These are phyloP conservation scores for Chiroxiphia lanceolata DNA, from an alignment of 2,797 vertebrate species.

Conservation along the genomic window DNA sequence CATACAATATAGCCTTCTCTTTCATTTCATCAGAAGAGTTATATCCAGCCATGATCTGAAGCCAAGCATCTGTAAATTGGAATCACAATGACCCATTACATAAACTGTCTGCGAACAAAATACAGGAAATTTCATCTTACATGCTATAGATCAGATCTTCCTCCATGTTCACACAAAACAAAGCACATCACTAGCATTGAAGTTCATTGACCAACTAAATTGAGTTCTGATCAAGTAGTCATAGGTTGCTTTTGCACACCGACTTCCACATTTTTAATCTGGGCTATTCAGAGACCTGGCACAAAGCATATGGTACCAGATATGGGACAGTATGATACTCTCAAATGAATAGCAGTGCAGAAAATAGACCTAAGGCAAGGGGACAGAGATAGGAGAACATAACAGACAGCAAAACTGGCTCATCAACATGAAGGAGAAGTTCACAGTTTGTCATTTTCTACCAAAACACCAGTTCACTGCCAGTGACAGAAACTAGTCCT, in stretches of 20 bases:
- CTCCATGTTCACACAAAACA: neutral
- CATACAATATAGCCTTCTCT: slow-evolving; percentile 11
- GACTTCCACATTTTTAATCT: neutral
- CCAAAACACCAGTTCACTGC: neutral
- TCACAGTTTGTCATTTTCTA: neutral
- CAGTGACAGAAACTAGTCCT: neutral
- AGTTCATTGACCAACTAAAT: neutral
- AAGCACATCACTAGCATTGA: neutral
- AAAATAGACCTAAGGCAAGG: neutral
- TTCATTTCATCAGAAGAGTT: slow-evolving; percentile 39
- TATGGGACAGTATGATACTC: neutral
- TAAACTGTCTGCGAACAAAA: slow-evolving; percentile 54
- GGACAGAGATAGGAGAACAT: neutral
- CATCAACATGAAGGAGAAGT: neutral
- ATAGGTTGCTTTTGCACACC: neutral
- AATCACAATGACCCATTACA: slow-evolving; percentile 38
- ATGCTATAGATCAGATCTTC: neutral
- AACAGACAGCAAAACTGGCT: neutral
- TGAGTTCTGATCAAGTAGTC: neutral
- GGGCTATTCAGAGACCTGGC: neutral
- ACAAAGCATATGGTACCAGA: neutral
- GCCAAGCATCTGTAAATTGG: neutral
- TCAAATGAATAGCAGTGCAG: neutral
- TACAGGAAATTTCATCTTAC: slow-evolving; percentile 35
- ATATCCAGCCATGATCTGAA: slow-evolving; percentile 18